Evolutionary conservation across 2,888 invertebrate genomes (phyloP).

Genomic region (Agrochola lychnidis): DNA sequence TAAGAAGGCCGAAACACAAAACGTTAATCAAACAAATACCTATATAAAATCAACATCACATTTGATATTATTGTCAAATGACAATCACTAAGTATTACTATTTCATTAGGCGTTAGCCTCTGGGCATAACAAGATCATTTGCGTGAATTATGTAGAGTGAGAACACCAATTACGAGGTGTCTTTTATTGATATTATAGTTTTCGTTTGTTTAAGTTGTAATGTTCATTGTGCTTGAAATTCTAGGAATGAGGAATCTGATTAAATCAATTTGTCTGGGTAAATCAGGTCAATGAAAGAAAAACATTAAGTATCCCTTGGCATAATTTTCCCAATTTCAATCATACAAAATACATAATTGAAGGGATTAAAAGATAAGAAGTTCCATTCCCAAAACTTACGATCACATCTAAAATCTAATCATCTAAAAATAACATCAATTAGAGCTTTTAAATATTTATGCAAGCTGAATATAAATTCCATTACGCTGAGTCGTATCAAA

Average conservation of each 20-base stretch:
- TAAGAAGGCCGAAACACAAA: background rate
- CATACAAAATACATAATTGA: too few relatives aligned
- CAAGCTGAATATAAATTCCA: slow-evolving; percentile 45
- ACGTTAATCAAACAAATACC: slow-evolving; percentile 1
- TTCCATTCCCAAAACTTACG: background rate
- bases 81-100: slow-evolving; percentile 44
- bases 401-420: background rate
- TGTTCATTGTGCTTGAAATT: background rate
- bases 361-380: background rate
- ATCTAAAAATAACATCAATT: background rate
- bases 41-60: slow-evolving; percentile 21
- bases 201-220: slow-evolving; percentile 5
- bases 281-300: background rate
- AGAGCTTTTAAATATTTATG: slow-evolving; percentile 6
- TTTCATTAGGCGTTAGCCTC: slow-evolving; percentile 57
- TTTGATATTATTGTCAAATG: slow-evolving; percentile 33
- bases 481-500: slow-evolving; percentile 36
- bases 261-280: background rate
- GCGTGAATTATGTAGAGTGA: slow-evolving; percentile 30
- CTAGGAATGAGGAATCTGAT: background rate
- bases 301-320: background rate
- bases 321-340: background rate
- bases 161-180: slow-evolving; percentile 8
- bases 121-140: slow-evolving; percentile 48
- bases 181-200: slow-evolving; percentile 10